phyloP scores from a whole-genome alignment of 2,888 invertebrate genomes.

The Sceliomorpha sp. region DNA sequence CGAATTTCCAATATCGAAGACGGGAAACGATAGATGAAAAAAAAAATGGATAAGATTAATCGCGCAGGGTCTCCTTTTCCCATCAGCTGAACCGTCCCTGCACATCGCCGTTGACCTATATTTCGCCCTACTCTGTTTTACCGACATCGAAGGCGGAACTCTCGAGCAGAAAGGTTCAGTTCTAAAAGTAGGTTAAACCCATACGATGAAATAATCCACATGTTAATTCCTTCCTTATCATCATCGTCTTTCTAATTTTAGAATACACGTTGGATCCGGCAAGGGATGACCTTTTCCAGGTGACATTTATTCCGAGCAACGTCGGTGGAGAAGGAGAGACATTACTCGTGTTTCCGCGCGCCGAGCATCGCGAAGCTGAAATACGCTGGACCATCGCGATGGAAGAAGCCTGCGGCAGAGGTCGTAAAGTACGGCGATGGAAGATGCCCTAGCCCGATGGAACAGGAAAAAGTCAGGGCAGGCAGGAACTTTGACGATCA shows the following conservation, averaged over 20 bases:
- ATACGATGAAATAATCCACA: slow-evolving; percentile 9
- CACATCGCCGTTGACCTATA: too few species aligned
- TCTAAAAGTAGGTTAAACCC: slow-evolving; percentile 9
- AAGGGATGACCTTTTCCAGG: too few species aligned
- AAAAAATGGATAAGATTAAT: too few species aligned
- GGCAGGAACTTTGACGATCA: slow-evolving; percentile 76
- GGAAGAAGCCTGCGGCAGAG: too few species aligned
- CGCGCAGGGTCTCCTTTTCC: too few species aligned
- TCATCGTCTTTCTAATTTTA: too few species aligned
- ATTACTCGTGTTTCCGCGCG: neutral
- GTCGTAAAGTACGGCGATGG: slow-evolving; percentile 46
- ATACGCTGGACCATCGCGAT: too few species aligned
- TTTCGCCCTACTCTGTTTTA: slow-evolving; percentile 26
- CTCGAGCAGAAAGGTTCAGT: slow-evolving; percentile 13
- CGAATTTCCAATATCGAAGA: slow-evolving; percentile 24
- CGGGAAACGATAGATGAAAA: too few species aligned
- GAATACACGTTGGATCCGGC: too few species aligned
- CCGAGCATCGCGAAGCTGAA: too few species aligned
- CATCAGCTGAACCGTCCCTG: too few species aligned
- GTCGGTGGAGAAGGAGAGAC: neutral
- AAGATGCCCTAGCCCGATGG: slow-evolving; percentile 61
- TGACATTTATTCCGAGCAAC: too few species aligned
- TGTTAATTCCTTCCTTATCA: neutral
- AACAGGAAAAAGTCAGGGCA: slow-evolving; percentile 67
- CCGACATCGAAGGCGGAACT: slow-evolving; percentile 5